Evolutionary conservation across 2,797 vertebrate genomes (phyloP), one percentile per base, ranked within the genome.

Genomic region (Geotrypetes seraphini): DNA sequence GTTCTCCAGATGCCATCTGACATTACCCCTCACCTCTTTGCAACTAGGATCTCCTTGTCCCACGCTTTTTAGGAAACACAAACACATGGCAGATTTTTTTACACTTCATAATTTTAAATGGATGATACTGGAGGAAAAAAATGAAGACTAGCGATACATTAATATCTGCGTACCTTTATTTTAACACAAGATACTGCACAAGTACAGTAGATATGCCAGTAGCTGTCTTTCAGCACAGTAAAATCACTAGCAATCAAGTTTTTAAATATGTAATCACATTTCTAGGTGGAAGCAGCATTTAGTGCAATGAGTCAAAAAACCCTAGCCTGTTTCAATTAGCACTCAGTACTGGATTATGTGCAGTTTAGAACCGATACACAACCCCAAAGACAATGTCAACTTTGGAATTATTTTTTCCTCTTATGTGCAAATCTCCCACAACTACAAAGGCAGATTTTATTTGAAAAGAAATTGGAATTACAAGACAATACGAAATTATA

Each of bases 241-340:
- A 36, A 58, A 48, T 47, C 41, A 35, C 30, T 34, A 19, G 49
- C 43, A 45, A 43, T 47, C 42, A 49, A 50, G 16, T 42, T 50
- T 63, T 40, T 41, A 35, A 58, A 48, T 57, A 28, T 47, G 39
- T 43, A 42, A 55, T 50, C 60, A 50, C 51, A 67, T 39, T 63
- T 60, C 50, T 36, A 58, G 47, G 30, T 66, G 46, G 54, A 66
- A 66, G 51, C 31, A 66, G 53, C 54, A 59, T 63, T 71, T 59
- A 72, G 61, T 70, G 67, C 66, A 63, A 74, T 66, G 53, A 64
- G 47, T 33, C 28, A 33, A 50, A 43, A 36, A 55, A 44, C n/a
- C n/a, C n/a, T n/a, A n/a, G n/a, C n/a, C n/a, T 47, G 54, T 8
- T 17, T 32, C 47, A 70, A 55, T 30, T 9, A 4, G 42, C 35